Evolutionary conservation across 2,888 invertebrate genomes (phyloP).

Genomic region (Eupithecia exiguata): DNA sequence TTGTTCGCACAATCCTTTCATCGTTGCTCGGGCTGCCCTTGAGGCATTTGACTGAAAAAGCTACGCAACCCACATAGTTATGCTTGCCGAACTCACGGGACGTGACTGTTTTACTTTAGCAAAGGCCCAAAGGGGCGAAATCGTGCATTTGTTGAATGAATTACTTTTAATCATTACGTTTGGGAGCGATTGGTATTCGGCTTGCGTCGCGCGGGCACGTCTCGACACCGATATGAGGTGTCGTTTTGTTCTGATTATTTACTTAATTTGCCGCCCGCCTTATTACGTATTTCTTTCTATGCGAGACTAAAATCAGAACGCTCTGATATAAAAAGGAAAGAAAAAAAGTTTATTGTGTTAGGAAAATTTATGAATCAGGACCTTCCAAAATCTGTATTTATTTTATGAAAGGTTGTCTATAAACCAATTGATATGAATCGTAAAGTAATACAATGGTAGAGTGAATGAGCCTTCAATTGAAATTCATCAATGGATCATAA

Average conservation of each 20-base stretch:
- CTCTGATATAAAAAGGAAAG: not conserved
- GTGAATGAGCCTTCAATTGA: not conserved
- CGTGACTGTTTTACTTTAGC: constrained; percentile 58
- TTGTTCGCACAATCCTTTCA: constrained; percentile 40
- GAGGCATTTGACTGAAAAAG: constrained; percentile 48
- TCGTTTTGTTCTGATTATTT: constrained; percentile 43
- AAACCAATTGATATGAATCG: not conserved
- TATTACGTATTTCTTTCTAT: constrained; percentile 7
- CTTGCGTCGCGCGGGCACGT: constrained; percentile 39
- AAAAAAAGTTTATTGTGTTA: not conserved
- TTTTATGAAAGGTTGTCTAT: not conserved
- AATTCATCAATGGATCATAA: constrained; percentile 11
- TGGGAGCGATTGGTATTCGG: constrained; percentile 54
- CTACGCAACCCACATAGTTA: constrained; percentile 47
- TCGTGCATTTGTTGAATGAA: constrained; percentile 58
- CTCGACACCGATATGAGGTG: constrained; percentile 44
- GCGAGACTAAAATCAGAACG: constrained; percentile 2
- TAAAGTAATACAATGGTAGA: not conserved
- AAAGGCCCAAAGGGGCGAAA: constrained; percentile 44
- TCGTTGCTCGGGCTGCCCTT: constrained; percentile 39
- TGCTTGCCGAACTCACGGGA: constrained; percentile 45
- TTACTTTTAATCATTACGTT: constrained; percentile 59
- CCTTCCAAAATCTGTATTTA: not conserved
- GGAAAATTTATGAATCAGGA: not conserved
- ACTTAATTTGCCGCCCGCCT: constrained; percentile 14